These are phyloP conservation scores for Malacoctenus gilli DNA, from an alignment of 2,797 vertebrate species.

Conservation along the genomic window DNA sequence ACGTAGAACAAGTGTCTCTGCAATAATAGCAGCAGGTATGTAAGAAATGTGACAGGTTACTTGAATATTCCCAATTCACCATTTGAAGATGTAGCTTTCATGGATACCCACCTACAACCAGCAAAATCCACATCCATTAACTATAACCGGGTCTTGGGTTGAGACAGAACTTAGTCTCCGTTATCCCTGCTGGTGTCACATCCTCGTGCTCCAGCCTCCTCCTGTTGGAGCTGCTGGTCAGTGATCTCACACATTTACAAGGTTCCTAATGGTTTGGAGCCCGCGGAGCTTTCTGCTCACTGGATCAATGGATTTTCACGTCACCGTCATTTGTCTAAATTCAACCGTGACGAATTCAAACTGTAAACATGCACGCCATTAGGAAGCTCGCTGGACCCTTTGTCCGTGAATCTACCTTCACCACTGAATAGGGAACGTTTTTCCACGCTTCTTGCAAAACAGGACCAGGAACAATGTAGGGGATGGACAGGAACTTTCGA, in stretches of 20 bases:
- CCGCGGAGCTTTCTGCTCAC: not conserved
- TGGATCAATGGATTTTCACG: slow-evolving; percentile 16
- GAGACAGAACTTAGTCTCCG: no score
- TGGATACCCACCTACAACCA: no score
- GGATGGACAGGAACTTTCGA: slow-evolving; percentile 50
- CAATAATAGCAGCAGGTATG: no score
- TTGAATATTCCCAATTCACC: no score
- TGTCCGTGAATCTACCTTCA: slow-evolving; percentile 6
- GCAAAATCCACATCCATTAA: no score
- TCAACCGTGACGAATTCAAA: not conserved
- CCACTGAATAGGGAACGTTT: slow-evolving; percentile 19
- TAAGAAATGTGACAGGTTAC: no score
- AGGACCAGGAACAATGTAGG: slow-evolving; percentile 45
- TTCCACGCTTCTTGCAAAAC: slow-evolving; percentile 35
- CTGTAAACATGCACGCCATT: no score
- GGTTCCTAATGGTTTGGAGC: not conserved
- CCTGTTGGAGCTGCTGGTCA: slow-evolving; percentile 52
- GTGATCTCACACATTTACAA: slow-evolving; percentile 8
- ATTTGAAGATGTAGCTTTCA: no score
- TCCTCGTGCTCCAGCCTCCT: slow-evolving; percentile 23
- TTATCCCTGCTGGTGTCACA: no score
- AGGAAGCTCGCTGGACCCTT: no score
- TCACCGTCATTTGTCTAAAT: slow-evolving; percentile 1
- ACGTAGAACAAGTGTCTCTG: no score
- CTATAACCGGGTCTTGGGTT: no score